These are phyloP conservation scores for Trididemnum miniatum DNA, from an alignment of 23 tunicate genomes.

Conservation along the genomic window DNA sequence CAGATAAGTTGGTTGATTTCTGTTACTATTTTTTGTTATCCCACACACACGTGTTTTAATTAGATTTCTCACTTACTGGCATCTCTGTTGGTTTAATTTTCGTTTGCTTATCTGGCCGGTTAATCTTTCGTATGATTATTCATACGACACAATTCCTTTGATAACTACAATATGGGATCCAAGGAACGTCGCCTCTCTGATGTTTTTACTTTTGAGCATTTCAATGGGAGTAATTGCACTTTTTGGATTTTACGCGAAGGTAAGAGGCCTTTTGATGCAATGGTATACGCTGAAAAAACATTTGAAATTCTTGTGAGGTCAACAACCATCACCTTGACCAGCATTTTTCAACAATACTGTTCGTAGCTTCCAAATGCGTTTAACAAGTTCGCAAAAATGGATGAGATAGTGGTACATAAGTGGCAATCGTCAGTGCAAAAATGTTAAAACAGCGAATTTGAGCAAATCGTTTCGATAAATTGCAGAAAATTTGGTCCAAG, in stretches of 20 bases:
- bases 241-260: neutral
- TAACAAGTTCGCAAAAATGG: too few species aligned
- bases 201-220: neutral
- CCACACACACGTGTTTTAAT: neutral
- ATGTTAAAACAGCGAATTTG: too few species aligned
- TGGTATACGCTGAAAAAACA: too few species aligned
- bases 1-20: too few species aligned
- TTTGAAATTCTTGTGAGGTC: too few species aligned
- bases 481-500: neutral
- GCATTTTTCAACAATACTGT: neutral
- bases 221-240: neutral
- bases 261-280: too few species aligned
- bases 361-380: too few species aligned
- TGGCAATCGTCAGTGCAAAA: too few species aligned
- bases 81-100: conserved; percentile 58
- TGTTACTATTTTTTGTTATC: neutral
- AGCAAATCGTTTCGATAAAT: too few species aligned
- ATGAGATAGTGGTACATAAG: too few species aligned
- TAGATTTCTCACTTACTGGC: conserved; percentile 50
- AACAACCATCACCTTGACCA: neutral
- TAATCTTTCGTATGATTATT: conserved; percentile 75
- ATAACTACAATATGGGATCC: conserved; percentile 41
- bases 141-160: conserved; percentile 75
- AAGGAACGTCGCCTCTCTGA: conserved; percentile 37
- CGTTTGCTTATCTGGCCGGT: conserved; percentile 51